Conservation (phyloP, 1,140 invertebrate genomes). For the Lordiphosa stackelbergi region DNA sequence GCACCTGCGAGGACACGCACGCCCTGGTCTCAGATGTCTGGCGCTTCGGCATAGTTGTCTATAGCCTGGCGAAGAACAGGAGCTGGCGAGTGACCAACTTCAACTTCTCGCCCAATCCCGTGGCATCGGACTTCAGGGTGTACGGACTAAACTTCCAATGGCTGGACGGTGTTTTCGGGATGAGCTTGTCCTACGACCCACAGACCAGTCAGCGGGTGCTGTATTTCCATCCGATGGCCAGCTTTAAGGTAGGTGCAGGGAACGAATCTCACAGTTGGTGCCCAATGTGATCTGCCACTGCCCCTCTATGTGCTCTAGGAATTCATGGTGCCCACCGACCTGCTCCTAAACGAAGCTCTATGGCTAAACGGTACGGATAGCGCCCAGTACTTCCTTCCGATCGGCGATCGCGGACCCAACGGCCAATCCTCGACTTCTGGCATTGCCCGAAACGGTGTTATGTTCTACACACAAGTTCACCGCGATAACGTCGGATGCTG, state of each 20-base stretch:
- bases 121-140: slow-evolving; percentile 83
- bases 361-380: slow-evolving; percentile 77
- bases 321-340: slow-evolving; percentile 83
- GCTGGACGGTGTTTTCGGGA: slow-evolving; percentile 88
- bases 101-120: slow-evolving; percentile 86
- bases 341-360: slow-evolving; percentile 81
- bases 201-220: slow-evolving; percentile 80
- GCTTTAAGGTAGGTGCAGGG: slow-evolving; percentile 78
- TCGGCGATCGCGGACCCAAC: slow-evolving; percentile 81
- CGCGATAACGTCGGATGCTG: slow-evolving; percentile 87
- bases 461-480: slow-evolving; percentile 88
- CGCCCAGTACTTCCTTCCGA: slow-evolving; percentile 80
- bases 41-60: slow-evolving; percentile 85
- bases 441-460: slow-evolving; percentile 84
- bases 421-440: slow-evolving; percentile 86
- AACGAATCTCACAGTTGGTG: not conserved
- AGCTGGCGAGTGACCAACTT: slow-evolving; percentile 87
- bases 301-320: slow-evolving; percentile 74
- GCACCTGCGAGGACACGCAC: slow-evolving; percentile 82
- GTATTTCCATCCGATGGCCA: slow-evolving; percentile 89
- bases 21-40: slow-evolving; percentile 87
- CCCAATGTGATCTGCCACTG: no score
- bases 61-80: slow-evolving; percentile 81
- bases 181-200: slow-evolving; percentile 81
- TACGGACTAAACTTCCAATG: slow-evolving; percentile 87